Evolutionary conservation across 2,888 invertebrate genomes (phyloP).

Genomic region (Drosophila greeni): DNA sequence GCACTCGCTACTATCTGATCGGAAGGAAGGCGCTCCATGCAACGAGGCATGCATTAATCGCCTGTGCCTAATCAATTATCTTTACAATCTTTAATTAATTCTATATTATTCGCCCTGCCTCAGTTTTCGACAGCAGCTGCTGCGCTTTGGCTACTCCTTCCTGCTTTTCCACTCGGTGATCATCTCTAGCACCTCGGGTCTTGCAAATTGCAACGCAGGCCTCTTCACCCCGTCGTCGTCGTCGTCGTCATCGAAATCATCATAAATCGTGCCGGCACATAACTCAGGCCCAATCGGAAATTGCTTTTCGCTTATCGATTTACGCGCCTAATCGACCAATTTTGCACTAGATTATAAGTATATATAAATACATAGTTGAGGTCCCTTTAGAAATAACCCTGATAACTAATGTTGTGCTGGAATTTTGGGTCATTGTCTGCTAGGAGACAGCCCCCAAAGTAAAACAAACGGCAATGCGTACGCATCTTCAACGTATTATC

Average conservation of each 20-base stretch:
- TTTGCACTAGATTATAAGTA: conserved; percentile 51
- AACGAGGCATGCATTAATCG: conserved; percentile 78
- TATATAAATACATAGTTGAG: neutral
- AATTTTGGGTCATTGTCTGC: conserved; percentile 24
- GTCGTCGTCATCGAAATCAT: conserved; percentile 5
- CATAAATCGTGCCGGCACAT: conserved; percentile 67
- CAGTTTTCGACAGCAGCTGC: conserved; percentile 56
- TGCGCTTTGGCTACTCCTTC: conserved; percentile 13
- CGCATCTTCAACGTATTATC: conserved; percentile 36
- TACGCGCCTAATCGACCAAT: conserved; percentile 67
- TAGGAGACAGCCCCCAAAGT: neutral
- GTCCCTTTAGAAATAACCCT: neutral
- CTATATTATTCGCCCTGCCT: conserved; percentile 73
- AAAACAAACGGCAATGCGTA: conserved; percentile 40
- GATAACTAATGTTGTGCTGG: conserved; percentile 8
- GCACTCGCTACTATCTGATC: conserved; percentile 36
- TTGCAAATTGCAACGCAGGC: conserved; percentile 58
- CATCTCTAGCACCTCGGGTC: conserved; percentile 40
- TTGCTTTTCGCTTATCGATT: conserved; percentile 72
- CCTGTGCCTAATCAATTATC: conserved; percentile 79
- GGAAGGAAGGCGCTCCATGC: conserved; percentile 24
- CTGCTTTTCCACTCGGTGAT: conserved; percentile 41
- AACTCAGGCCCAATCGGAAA: conserved; percentile 71
- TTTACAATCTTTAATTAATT: conserved; percentile 79
- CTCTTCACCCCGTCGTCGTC: conserved; percentile 16